A percentile compares a stretch with the other conserved stretches of the same genome.
These are phyloP conservation scores for Pempheris klunzingeri DNA, from an alignment of 2,797 vertebrate species.

Conservation along the genomic window DNA sequence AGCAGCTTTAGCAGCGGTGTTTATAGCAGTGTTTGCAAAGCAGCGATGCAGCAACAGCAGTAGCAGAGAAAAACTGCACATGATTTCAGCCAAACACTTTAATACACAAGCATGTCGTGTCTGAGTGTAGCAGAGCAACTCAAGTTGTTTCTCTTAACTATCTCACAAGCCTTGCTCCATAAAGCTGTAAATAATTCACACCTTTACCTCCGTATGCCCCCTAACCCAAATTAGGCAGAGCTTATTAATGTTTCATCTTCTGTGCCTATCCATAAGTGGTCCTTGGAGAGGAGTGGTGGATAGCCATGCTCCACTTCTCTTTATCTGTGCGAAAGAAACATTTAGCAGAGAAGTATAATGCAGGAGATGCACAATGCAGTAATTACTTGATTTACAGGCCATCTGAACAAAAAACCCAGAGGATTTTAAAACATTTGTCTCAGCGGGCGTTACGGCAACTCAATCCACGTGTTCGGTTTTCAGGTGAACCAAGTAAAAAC, in stretches of 20 bases:
- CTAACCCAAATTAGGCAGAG: slow-evolving; percentile 42
- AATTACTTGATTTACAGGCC: neutral
- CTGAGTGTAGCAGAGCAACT: neutral
- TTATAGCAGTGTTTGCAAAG: neutral
- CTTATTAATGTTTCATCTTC: slow-evolving; percentile 46
- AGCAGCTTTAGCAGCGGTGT: neutral
- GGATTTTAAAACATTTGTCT: neutral
- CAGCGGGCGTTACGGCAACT: neutral
- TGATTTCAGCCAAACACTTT: neutral
- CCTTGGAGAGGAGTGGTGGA: slow-evolving; percentile 30
- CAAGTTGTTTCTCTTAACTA: neutral
- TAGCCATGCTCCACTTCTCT: neutral
- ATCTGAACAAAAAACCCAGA: neutral
- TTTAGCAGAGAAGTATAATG: neutral
- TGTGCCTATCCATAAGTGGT: slow-evolving; percentile 33
- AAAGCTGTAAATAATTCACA: slow-evolving; percentile 55
- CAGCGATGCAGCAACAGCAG: neutral
- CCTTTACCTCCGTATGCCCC: slow-evolving; percentile 34
- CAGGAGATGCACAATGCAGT: neutral
- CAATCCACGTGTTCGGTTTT: neutral
- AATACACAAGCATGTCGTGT: neutral
- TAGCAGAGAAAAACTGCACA: neutral
- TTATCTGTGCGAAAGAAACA: neutral
- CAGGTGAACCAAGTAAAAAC: neutral
- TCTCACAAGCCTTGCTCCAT: neutral